Evolutionary conservation across 2,797 vertebrate genomes (phyloP).

Genomic region (Rhinogobio ventralis): DNA sequence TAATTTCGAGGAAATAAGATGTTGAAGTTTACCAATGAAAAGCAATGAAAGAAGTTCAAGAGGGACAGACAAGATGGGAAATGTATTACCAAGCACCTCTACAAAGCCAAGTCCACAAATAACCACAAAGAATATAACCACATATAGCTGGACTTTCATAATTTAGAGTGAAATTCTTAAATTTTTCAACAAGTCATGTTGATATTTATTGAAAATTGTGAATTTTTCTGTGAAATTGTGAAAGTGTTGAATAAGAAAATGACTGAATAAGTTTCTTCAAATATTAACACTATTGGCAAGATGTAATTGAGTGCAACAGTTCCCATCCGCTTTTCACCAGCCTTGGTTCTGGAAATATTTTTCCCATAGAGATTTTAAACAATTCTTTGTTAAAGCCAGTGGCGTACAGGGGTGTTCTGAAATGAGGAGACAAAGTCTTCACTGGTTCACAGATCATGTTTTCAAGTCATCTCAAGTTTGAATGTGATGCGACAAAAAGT

Average conservation of each 20-base stretch:
- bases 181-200: neutral
- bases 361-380: neutral
- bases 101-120: conserved; percentile 14
- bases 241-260: neutral
- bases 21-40: conserved; percentile 51
- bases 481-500: neutral
- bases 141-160: neutral
- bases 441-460: neutral
- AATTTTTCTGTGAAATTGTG: neutral
- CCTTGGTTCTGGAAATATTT: conserved; percentile 1
- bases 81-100: conserved; percentile 27
- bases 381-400: neutral
- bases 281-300: neutral
- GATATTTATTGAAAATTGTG: neutral
- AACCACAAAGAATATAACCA: neutral
- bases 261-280: neutral
- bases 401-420: neutral
- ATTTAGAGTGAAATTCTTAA: conserved; percentile 22
- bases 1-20: conserved; percentile 59
- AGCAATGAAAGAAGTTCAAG: conserved; percentile 49
- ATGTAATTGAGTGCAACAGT: neutral
- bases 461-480: neutral
- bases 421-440: neutral
- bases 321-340: neutral
- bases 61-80: conserved; percentile 37